Conservation (phyloP, 2,888 invertebrate genomes). For the Eristalinus aeneus region DNA sequence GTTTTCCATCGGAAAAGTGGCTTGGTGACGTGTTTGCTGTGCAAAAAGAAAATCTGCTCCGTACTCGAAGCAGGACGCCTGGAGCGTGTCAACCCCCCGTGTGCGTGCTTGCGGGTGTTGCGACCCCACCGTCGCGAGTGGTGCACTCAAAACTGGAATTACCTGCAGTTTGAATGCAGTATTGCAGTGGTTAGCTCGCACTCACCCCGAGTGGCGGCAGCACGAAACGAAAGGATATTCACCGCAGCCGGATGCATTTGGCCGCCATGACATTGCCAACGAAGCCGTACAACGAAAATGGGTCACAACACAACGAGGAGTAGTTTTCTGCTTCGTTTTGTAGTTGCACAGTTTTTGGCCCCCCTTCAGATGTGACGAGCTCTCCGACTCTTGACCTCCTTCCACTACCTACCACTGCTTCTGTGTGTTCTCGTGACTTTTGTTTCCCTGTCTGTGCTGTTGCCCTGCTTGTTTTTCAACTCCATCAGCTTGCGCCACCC, state of each 20-base stretch:
- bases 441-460: not conserved
- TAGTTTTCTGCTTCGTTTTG: slow-evolving; percentile 38
- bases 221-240: slow-evolving; percentile 42
- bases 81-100: not conserved
- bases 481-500: not conserved
- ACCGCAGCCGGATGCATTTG: slow-evolving; percentile 48
- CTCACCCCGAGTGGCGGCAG: not conserved
- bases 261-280: slow-evolving; percentile 66
- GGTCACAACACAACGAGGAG: slow-evolving; percentile 54
- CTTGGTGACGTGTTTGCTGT: not conserved
- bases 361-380: slow-evolving; percentile 48
- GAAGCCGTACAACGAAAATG: slow-evolving; percentile 63
- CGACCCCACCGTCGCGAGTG: not conserved
- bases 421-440: slow-evolving; percentile 17
- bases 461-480: not conserved
- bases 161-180: slow-evolving; percentile 25
- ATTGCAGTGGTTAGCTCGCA: slow-evolving; percentile 14
- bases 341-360: slow-evolving; percentile 17
- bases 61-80: not conserved
- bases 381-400: slow-evolving; percentile 54
- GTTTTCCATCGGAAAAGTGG: not conserved
- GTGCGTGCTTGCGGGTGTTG: slow-evolving; percentile 16
- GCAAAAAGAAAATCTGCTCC: slow-evolving; percentile 1
- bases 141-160: not conserved
- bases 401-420: not conserved